A percentile compares a stretch with the other conserved stretches of the same genome.
Evolutionary conservation across 2,113 vertebrate species (phyloP).

Genomic region (Prunella himalayana): DNA sequence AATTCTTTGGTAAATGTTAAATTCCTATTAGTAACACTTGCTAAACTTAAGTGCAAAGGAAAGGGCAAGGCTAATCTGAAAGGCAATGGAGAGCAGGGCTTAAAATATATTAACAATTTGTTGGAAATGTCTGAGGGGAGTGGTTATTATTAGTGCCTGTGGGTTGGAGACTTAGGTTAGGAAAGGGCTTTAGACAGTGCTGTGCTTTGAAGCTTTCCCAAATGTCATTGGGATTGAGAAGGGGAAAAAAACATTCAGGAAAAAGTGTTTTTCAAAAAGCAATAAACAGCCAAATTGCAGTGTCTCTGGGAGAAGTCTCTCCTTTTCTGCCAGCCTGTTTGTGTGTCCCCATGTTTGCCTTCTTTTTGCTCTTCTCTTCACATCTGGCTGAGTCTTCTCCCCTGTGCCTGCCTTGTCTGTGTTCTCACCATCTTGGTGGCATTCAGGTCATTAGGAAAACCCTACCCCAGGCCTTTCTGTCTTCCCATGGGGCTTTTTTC

Average conservation of each 20-base stretch:
- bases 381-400: background rate
- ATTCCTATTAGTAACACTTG: constrained; percentile 72
- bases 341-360: background rate
- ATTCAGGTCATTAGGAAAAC: background rate
- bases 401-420: background rate
- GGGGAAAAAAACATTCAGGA: background rate
- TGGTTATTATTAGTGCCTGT: constrained; percentile 6
- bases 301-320: background rate
- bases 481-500: background rate
- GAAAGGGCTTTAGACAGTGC: background rate
- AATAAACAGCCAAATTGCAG: background rate
- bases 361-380: background rate
- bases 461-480: background rate
- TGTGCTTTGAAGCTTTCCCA: constrained; percentile 6
- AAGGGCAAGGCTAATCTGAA: constrained; percentile 65
- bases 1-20: constrained; percentile 72
- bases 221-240: background rate
- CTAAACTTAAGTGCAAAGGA: constrained; percentile 65
- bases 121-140: constrained; percentile 45
- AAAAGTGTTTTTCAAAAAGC: background rate
- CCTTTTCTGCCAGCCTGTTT: background rate
- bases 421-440: background rate
- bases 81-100: constrained; percentile 36
- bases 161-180: constrained; percentile 9
- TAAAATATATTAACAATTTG: constrained; percentile 54